Percentiles rank a stretch among this genome's conserved stretches.
Evolutionary conservation across 2,113 vertebrate genomes (phyloP).

Genomic region (Coturnix japonica): DNA sequence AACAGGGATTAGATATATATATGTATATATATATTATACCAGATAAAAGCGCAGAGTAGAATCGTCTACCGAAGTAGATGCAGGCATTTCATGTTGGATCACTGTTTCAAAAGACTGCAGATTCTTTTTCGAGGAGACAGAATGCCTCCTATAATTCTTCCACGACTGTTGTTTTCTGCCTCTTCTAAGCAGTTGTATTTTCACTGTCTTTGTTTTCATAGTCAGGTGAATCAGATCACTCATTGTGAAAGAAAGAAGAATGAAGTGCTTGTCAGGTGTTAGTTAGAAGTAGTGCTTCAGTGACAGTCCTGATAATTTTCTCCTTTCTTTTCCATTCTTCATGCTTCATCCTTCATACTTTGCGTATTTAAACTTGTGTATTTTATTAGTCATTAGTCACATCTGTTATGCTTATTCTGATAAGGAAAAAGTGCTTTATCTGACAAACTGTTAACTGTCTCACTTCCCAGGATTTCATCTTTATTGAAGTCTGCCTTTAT

Average conservation of each 20-base stretch:
- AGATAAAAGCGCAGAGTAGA: neutral
- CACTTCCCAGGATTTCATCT: neutral
- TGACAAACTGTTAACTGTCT: neutral
- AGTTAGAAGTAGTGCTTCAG: neutral
- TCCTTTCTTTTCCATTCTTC: neutral
- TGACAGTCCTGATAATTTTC: neutral
- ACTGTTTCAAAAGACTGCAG: neutral
- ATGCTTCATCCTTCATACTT: constrained; percentile 2
- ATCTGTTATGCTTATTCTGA: neutral
- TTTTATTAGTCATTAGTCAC: neutral
- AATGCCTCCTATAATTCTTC: neutral
- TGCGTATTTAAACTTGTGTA: neutral
- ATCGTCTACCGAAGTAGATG: neutral
- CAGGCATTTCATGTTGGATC: neutral
- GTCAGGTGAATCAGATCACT: neutral
- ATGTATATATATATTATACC: neutral
- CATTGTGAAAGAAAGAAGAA: neutral
- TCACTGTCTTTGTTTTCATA: neutral
- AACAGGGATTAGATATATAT: neutral
- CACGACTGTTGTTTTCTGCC: neutral
- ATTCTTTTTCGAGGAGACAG: neutral
- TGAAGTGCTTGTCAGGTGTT: neutral
- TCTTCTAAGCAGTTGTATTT: neutral
- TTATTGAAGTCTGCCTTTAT: neutral
- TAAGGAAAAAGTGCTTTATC: neutral